Percentiles rank a stretch among this genome's conserved stretches.
These are phyloP conservation scores for Emydura subglobosa DNA, from an alignment of 2,113 vertebrate species.

Conservation along the genomic window DNA sequence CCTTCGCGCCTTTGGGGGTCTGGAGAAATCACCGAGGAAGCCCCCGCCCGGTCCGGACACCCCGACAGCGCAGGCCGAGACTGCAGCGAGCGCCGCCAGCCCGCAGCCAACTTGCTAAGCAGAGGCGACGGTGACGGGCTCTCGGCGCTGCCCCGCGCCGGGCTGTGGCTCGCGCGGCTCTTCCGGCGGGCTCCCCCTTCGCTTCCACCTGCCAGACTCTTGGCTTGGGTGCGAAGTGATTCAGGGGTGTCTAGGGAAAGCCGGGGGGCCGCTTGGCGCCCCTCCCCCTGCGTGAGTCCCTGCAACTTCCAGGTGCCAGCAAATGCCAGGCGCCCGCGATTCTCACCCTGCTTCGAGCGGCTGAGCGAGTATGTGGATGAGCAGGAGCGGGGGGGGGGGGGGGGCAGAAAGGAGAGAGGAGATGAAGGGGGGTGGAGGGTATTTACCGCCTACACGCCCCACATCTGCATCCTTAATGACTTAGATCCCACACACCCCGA, in stretches of 20 bases:
- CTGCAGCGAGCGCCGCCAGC: not conserved
- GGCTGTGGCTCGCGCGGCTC: no score
- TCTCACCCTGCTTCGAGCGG: not conserved
- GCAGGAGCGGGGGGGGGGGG: not conserved
- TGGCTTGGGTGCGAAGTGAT: rapidly evolving
- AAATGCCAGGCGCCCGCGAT: not conserved
- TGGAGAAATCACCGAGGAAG: not conserved
- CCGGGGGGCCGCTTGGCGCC: slow-evolving; percentile 4
- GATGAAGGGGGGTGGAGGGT: not conserved
- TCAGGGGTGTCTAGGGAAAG: not conserved
- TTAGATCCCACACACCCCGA: slow-evolving; percentile 49
- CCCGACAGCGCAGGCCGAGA: not conserved
- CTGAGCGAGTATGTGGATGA: not conserved
- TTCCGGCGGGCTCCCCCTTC: not conserved
- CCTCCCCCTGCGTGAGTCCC: not conserved
- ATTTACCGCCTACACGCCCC: slow-evolving; percentile 32
- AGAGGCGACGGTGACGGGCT: not conserved
- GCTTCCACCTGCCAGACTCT: not conserved
- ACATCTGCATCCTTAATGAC: slow-evolving; percentile 51
- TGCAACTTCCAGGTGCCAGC: not conserved
- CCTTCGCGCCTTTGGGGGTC: slow-evolving; percentile 14
- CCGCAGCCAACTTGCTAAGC: not conserved
- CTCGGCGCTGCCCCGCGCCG: no score
- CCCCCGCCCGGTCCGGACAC: not conserved
- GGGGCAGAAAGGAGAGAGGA: not conserved